Evolutionary conservation across 1,140 invertebrate genomes (phyloP).

Genomic region (Achroia grisella): DNA sequence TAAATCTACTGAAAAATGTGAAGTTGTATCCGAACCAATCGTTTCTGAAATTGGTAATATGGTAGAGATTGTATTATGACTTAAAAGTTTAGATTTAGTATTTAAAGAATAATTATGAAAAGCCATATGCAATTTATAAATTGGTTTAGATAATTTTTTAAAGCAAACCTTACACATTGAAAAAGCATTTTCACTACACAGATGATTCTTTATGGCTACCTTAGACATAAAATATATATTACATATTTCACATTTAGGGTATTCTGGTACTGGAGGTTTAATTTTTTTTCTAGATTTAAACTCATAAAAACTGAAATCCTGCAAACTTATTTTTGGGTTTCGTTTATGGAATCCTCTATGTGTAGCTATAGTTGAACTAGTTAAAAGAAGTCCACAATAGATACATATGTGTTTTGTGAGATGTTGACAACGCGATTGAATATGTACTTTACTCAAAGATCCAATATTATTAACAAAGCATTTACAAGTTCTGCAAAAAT

Average conservation of each 20-base stretch:
- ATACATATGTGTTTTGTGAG: constrained; percentile 26
- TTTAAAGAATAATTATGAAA: constrained; percentile 32
- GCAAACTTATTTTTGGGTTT: constrained; percentile 23
- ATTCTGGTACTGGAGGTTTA: constrained; percentile 36
- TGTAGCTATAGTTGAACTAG: constrained; percentile 12
- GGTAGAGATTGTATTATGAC: too few species aligned
- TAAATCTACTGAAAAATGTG: too few species aligned
- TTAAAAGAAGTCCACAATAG: constrained; percentile 40
- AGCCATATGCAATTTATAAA: constrained; percentile 36
- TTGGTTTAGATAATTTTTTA: constrained; percentile 25
- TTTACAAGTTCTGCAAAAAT: constrained; percentile 37
- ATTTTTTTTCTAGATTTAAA: constrained; percentile 24
- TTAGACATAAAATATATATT: constrained; percentile 31
- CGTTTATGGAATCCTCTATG: constrained; percentile 30
- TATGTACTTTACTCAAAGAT: constrained; percentile 19
- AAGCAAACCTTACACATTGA: constrained; percentile 31
- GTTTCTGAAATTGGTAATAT: too few species aligned
- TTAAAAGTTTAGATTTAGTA: background rate
- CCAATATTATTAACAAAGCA: constrained; percentile 23
- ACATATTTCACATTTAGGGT: constrained; percentile 38
- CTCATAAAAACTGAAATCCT: constrained; percentile 40
- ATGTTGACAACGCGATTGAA: constrained; percentile 19
- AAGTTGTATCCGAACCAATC: too few species aligned
- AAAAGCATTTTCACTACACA: constrained; percentile 22
- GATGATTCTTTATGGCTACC: constrained; percentile 21